phyloP scores from a whole-genome alignment of 64 coral and sea anemone species.

The Stichodactyla mertensii region DNA sequence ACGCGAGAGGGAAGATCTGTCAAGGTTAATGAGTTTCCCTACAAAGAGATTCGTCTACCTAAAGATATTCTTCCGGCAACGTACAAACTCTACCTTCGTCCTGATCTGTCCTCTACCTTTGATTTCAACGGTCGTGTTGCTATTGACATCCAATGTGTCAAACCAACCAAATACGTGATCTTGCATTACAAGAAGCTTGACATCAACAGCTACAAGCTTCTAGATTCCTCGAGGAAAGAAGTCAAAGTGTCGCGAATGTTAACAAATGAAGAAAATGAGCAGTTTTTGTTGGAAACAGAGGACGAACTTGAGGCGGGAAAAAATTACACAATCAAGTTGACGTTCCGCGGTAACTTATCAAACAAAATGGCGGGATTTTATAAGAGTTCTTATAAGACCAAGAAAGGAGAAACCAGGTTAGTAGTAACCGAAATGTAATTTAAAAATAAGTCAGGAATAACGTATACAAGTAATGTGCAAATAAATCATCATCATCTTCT shows the following conservation, averaged over 20 bases:
- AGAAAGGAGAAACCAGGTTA: slow-evolving; percentile 64
- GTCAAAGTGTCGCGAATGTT: slow-evolving; percentile 42
- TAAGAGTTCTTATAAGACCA: slow-evolving; percentile 94
- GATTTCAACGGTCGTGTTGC: slow-evolving; percentile 54
- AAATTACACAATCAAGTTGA: slow-evolving; percentile 65
- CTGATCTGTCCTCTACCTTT: slow-evolving; percentile 58
- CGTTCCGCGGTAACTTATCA: slow-evolving; percentile 68
- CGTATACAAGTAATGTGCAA: too few species aligned
- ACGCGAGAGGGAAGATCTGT: not conserved
- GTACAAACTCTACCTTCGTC: slow-evolving; percentile 69
- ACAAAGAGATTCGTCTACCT: slow-evolving; percentile 65
- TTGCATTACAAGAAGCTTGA: slow-evolving; percentile 68
- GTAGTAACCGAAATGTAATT: not conserved
- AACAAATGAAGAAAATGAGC: slow-evolving; percentile 75
- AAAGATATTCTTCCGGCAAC: slow-evolving; percentile 63
- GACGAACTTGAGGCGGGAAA: slow-evolving; percentile 45
- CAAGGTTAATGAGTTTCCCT: slow-evolving; percentile 48
- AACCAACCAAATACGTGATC: slow-evolving; percentile 54
- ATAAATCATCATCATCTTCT: too few species aligned
- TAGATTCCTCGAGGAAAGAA: slow-evolving; percentile 48
- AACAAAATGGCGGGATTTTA: slow-evolving; percentile 96
- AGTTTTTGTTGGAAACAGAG: slow-evolving; percentile 64
- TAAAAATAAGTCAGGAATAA: too few species aligned
- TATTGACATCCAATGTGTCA: slow-evolving; percentile 52
- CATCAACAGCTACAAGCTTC: slow-evolving; percentile 50